phyloP scores from a whole-genome alignment of 2,888 invertebrate species.

The Oligia strigilis region DNA sequence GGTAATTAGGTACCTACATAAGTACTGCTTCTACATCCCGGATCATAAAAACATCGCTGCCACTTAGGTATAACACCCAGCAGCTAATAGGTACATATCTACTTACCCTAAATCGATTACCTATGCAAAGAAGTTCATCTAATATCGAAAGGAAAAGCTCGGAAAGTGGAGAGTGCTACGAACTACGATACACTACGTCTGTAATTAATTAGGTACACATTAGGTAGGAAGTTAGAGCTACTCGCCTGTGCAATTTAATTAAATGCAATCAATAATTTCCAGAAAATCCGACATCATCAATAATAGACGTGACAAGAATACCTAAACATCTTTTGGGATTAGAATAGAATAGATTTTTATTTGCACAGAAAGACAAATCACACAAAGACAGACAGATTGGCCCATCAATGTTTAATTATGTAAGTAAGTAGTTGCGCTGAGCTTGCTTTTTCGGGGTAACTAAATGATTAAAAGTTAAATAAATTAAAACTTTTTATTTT shows the following conservation, averaged over 20 bases:
- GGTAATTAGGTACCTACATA: not conserved
- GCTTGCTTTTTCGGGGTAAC: not conserved
- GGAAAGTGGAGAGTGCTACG: not conserved
- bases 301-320: slow-evolving; percentile 18
- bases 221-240: not conserved
- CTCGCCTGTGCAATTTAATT: not conserved
- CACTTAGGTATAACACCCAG: not conserved
- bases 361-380: no score
- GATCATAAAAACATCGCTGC: not conserved
- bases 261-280: slow-evolving; percentile 4
- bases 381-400: not conserved
- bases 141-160: not conserved
- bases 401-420: slow-evolving; percentile 10
- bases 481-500: not conserved
- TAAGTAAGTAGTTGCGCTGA: not conserved
- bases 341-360: no score
- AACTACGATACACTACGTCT: not conserved
- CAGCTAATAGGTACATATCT: not conserved
- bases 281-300: slow-evolving; percentile 11
- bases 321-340: slow-evolving; percentile 11
- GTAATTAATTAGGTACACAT: not conserved
- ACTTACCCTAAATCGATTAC: not conserved
- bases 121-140: not conserved
- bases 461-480: not conserved
- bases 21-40: not conserved